Base-by-base conservation (phyloP, 2,797 vertebrate species). In the Alauda arvensis region DNA sequence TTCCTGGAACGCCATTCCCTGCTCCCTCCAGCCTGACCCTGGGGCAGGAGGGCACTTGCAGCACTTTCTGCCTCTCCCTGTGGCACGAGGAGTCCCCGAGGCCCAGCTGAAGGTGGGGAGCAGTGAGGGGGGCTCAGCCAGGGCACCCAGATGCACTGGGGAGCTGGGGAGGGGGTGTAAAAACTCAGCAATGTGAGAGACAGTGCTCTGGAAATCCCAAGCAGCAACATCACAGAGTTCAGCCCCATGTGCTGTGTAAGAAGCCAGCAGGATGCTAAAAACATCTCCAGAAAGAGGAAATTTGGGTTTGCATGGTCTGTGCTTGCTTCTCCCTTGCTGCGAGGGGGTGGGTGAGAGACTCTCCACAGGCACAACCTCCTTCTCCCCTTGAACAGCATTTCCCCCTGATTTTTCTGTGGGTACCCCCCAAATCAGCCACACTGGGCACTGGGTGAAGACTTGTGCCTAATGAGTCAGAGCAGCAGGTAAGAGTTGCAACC, bases 231-330 rank as follows among this genome's bases (percentile, higher is more conserved):
- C 26, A 80, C 69, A 9, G 59, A 90, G 77, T 59, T 88, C 85
- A 71, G 63, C 37, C 45, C 12, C 21, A 16, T 1, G 43, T 1
- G 21, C 63, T 42, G 4, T 9, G 55, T 79, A 63, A 83, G 86
- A 92, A 84, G 74, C 7, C 67, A 59, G 55, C 76, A n/a, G 28
- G 24, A 19, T 61, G 67, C 88, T 93, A 87, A 93, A 94, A 94
- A 92, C 46, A 56, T 52, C 70, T 59, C 52, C 85, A 92, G 61
- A 84, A 92, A 89, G 89, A 87, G 94, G 94, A 94, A 94, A 91
- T 75, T 52, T 66, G 43, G 77, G 55, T 39, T 66, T 5, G 5
- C 12, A 0, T 56, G 51, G 69, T 66, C 56, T 48, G 51, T 6
- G 3, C 77, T 81, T 25, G 4, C 87, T 93, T 88, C 89, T 85